Base-by-base conservation (phyloP, 2,888 invertebrate species). In the Thereva nobilitata region DNA sequence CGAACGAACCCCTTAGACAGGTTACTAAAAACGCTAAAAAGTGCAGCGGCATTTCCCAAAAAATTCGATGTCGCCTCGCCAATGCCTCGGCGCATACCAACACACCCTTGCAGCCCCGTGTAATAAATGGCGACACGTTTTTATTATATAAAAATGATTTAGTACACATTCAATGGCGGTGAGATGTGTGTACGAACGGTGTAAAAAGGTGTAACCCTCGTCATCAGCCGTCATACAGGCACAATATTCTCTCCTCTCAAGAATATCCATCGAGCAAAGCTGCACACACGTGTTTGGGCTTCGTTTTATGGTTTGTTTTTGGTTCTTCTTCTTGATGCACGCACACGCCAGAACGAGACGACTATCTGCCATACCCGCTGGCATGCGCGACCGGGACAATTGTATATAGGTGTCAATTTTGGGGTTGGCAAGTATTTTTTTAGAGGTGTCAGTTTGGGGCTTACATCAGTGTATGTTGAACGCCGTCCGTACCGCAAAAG, bases 71-170 rank as follows among this genome's bases (percentile, higher is more conserved):
- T 61, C 61, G 4, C 50, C 34, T 10, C 38, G 23, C 7, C 61
- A 37, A 38, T 41, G 41, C 61, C 23, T 38, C 44, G 23, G 44
- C 56, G 23, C 35, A n/a, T 42, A 57, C 50, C 45, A 7, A 49
- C 34, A 61, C 50, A 50, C 23, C 8, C 23, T 41, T 7, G n/a
- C 45, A 23, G 23, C 23, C 61, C 12, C 41, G 10, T 23, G 40
- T 61, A 47, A 61, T 44, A 64, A 64, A 63, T 63, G 63, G 63
- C 41, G 12, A 50, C 52, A 42, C 34, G 53, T 64, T 64, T 63
- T 64, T 64, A 64, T 64, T 64, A 53, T 64, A 64, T 64, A 64
- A 64, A 64, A 64, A 64, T 64, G 64, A 64, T 64, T 64, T 64
- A 64, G 52, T 44, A 64, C 53, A 64, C 64, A 53, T n/a, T 37